Base-by-base conservation (phyloP, 37 sponge, comb jelly and placozoan species). In the Halisarca cf. caerulea region DNA sequence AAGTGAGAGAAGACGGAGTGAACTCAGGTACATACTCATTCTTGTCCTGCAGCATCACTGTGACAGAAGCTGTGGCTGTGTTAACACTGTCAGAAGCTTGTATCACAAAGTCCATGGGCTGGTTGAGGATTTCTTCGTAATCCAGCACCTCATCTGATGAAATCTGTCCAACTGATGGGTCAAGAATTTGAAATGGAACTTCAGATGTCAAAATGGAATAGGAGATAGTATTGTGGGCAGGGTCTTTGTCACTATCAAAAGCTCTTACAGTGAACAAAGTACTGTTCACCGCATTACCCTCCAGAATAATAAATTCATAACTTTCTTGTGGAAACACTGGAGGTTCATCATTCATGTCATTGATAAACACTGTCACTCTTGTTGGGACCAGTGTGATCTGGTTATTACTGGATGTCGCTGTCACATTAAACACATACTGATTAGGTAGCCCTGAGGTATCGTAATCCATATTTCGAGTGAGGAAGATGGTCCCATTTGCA, bases 301-400 rank as follows among this genome's bases (percentile, higher is more conserved):
- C 91, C 21, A 57, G 68, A 2, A 83, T n/a, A 0, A 38, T 70
- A 35, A 83, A 86, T 2, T 24, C 32, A 64, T 86, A 90, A 2
- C 39, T n/a, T 24, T 41, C 0, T 70, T 79, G 39, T 21, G 72
- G 34, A 30, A 90, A 90, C 11, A 51, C 24, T 32, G 92, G 92
- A 14, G 80, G 43, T 20, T 92, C 84, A 69, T 92, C 94, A 47
- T 92, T 88, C 5, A 86, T 30, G 28, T 88, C 80, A 11, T 79
- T 40, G 23, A 92, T 86, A 39, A 23, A 47, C 24, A 92, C 73
- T 0, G 77, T 42, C 24, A 88, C 54, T 0, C 14, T 81, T 30
- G 89, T 86, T 24, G 64, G 59, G 39, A 24, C 24, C 45, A 21
- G 38, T 40, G 77, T 37, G 7, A 38, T 24, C 21, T 74, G 24